Base-by-base conservation (phyloP, 2,888 invertebrate genomes). In the Eremobia ochroleuca region DNA sequence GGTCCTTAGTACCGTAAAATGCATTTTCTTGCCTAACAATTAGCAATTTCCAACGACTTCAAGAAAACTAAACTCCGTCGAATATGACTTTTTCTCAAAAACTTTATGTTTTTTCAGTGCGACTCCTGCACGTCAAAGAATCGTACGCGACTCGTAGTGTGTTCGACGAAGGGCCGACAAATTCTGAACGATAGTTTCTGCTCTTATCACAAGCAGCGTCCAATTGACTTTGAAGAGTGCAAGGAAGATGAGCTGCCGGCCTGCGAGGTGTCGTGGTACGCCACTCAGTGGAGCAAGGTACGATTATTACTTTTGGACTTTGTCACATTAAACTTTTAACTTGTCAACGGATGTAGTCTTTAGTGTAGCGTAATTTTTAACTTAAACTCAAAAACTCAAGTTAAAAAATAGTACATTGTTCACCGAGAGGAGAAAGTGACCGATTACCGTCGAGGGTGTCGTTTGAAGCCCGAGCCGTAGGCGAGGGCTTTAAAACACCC, bases 281-380 rank as follows among this genome's bases (percentile, higher is more conserved):
- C 98, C 3, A 98, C 98, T 0, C 98, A 99, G 90, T 99, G 99
- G 99, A 98, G 98, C 93, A 98, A 98, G 96, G 98, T 98, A 94
- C 18, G 77, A n/a, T 62, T n/a, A n/a, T 11, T 18, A 21, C 11
- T 34, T 34, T 61, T 62, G 34, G 2, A 59, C n/a, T 34, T 34
- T 31, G 31, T 55, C 25, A 25, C 15, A 18, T 31, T 31, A 9
- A 67, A 67, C 31, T 66, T 46, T 28, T 28, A 37, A 40, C n/a
- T 4, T 40, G 18, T 31, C 43, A 15, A 31, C 2, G 15, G 28
- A 28, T 43, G 28, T 40, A 8, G 21, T 28, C 4, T 28, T 21
- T 43, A 13, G 4, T 43, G 21, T 28, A 43, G 43, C 21, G 11
- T 13, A 4, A 66, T 31, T 15, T 66, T 43, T 40, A n/a, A 40